Evolutionary conservation across 2,888 invertebrate species (phyloP), one percentile per base, ranked within the genome.

Genomic region (Melieria omissa): DNA sequence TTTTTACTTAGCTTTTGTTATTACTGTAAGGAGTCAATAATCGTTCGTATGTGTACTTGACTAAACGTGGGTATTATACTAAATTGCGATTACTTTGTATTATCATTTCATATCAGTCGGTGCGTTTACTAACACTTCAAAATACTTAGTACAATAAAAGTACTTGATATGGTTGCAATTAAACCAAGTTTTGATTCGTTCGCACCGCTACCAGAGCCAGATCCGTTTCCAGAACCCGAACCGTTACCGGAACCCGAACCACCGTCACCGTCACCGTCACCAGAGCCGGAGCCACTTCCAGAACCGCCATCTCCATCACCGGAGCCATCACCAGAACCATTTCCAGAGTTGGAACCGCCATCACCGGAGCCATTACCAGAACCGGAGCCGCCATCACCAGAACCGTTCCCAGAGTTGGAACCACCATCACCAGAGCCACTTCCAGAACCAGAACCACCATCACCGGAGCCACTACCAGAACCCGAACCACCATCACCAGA

Each of bases 391-490:
- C n/a, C n/a, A n/a, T n/a, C n/a, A n/a, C n/a, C n/a, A n/a, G n/a
- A n/a, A n/a, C n/a, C n/a, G n/a, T n/a, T n/a, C n/a, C n/a, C n/a
- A n/a, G n/a, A n/a, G n/a, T n/a, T n/a, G n/a, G n/a, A n/a, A n/a
- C n/a, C n/a, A n/a, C n/a, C n/a, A n/a, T n/a, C n/a, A n/a, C n/a
- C 71, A 8, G 66, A 62, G 12, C 47, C 58, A 41, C n/a, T n/a
- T n/a, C n/a, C n/a, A n/a, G n/a, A n/a, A n/a, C n/a, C n/a, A n/a
- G 64, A 62, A 60, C 68, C 65, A 46, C 74, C 66, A 55, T 12
- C 46, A 4, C 73, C 74, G 0, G 72, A 73, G 2, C 74, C 76
- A 68, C 60, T 44, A n/a, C n/a, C n/a, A n/a, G n/a, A n/a, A 12
- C 73, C 74, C 2, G 65, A 61, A 0, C 72, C 73, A 54, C 55